Percentiles rank a stretch among this genome's conserved stretches.
Evolutionary conservation across 2,113 vertebrate genomes (phyloP).

Genomic region (Fregetta grallaria): DNA sequence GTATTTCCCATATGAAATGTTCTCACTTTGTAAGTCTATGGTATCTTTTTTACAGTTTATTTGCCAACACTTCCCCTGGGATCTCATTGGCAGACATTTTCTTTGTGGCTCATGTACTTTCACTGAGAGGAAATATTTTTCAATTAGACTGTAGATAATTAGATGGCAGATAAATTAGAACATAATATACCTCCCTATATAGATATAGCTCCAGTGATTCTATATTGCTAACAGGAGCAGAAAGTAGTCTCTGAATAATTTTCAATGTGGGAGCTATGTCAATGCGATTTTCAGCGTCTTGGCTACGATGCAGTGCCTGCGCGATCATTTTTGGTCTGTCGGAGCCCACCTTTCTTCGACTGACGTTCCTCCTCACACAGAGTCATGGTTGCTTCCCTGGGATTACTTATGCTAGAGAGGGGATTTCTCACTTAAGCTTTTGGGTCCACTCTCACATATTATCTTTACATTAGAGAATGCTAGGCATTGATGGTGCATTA

Average conservation of each 20-base stretch:
- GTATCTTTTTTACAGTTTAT: slow-evolving; percentile 49
- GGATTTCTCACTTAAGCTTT: neutral
- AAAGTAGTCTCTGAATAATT: neutral
- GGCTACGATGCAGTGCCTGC: neutral
- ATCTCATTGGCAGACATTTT: slow-evolving; percentile 54
- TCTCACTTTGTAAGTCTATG: slow-evolving; percentile 1
- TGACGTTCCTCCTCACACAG: rapidly evolving
- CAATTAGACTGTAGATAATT: slow-evolving; percentile 56
- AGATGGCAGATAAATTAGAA: slow-evolving; percentile 59
- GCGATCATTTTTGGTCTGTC: neutral
- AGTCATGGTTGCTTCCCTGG: neutral
- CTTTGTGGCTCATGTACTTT: slow-evolving; percentile 55
- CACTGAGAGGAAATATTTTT: slow-evolving; percentile 56
- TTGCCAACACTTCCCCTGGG: slow-evolving; percentile 37
- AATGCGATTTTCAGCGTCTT: neutral
- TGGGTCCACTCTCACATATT: neutral
- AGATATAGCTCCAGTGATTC: neutral
- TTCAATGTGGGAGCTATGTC: neutral
- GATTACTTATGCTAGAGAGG: neutral
- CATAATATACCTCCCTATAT: slow-evolving; percentile 5
- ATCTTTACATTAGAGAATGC: neutral
- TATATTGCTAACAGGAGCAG: neutral
- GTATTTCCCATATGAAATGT: neutral
- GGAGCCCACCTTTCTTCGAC: neutral
- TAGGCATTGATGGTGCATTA: neutral